A percentile compares a stretch with the other conserved stretches of the same genome.
phyloP scores from a whole-genome alignment of 2,888 invertebrate genomes.

The Caenorhabditis plicata region DNA sequence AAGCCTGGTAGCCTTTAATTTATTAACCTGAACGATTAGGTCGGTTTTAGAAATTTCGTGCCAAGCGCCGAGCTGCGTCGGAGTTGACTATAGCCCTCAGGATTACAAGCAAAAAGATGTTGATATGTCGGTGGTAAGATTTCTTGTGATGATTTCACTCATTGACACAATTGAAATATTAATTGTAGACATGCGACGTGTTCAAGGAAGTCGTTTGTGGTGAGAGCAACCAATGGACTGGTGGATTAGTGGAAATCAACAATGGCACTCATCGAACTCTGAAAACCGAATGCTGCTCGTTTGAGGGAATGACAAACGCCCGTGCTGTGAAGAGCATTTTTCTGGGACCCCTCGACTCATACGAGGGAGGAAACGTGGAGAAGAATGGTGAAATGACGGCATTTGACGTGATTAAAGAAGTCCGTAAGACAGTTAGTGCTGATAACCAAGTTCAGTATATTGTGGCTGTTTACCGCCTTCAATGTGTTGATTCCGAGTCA shows the following conservation, averaged over 20 bases:
- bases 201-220: slow-evolving; percentile 50
- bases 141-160: background rate
- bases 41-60: slow-evolving; percentile 44
- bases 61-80: slow-evolving; percentile 47
- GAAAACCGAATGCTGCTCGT: slow-evolving; percentile 57
- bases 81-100: slow-evolving; percentile 21
- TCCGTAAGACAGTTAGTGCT: slow-evolving; percentile 54
- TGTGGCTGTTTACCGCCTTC: slow-evolving; percentile 48
- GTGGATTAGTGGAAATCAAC: slow-evolving; percentile 53
- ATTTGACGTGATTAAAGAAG: slow-evolving; percentile 62
- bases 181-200: slow-evolving; percentile 35
- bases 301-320: slow-evolving; percentile 42
- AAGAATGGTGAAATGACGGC: slow-evolving; percentile 36
- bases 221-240: slow-evolving; percentile 54
- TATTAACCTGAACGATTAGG: background rate
- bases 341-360: slow-evolving; percentile 51
- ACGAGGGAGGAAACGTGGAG: slow-evolving; percentile 40
- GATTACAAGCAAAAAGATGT: slow-evolving; percentile 14
- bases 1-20: slow-evolving; percentile 41
- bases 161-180: slow-evolving; percentile 1
- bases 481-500: slow-evolving; percentile 31
- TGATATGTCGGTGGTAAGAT: slow-evolving; percentile 1
- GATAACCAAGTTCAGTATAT: slow-evolving; percentile 53
- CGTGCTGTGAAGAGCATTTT: slow-evolving; percentile 46
- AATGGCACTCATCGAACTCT: slow-evolving; percentile 60